Evolutionary conservation across 2,797 vertebrate genomes (phyloP), one percentile per base, ranked within the genome.

Genomic region (Peromyscus attwateri): DNA sequence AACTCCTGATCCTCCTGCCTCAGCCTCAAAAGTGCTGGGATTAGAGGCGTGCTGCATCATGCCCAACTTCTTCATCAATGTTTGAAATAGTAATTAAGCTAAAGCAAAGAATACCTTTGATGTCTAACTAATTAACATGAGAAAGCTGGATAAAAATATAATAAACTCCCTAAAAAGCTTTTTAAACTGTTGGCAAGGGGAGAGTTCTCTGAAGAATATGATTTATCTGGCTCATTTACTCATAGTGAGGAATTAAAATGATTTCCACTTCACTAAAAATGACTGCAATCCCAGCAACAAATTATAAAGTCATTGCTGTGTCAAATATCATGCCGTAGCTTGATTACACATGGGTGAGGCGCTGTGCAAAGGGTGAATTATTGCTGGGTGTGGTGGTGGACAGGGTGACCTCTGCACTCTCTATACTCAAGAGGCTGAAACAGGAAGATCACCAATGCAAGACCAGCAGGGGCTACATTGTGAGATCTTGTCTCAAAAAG

Each of bases 161-260:
- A 95, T 79, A 80, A 76, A 73, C 21, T 92, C 25, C 31, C 89
- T 94, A 75, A 89, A 85, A 95, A 85, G 29, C 10, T 60, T 84
- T 84, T 95, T 43, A 83, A 82, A n/a, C 62, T 88, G 71, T 85
- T 89, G 49, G 29, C 46, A 49, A 27, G 46, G 31, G 37, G 14
- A 70, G 23, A 62, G 10, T 87, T 97, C 60, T 79, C 55, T 60
- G 40, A 84, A 6, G 4, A 92, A 90, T 80, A 49, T 96, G 81
- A 70, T 90, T 95, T 96, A 70, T 83, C 52, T 96, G 76, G 40
- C 81, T 95, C 95, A 73, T 75, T 95, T 87, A 94, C 87, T 95
- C 76, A 96, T 43, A 91, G 8, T 37, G 68, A 93, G 29, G 49
- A 93, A 90, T 79, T 93, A 87, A 96, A 91, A 71, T 93, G 84